phyloP scores from a whole-genome alignment of 2,888 invertebrate species.

The Macrophya annulata region DNA sequence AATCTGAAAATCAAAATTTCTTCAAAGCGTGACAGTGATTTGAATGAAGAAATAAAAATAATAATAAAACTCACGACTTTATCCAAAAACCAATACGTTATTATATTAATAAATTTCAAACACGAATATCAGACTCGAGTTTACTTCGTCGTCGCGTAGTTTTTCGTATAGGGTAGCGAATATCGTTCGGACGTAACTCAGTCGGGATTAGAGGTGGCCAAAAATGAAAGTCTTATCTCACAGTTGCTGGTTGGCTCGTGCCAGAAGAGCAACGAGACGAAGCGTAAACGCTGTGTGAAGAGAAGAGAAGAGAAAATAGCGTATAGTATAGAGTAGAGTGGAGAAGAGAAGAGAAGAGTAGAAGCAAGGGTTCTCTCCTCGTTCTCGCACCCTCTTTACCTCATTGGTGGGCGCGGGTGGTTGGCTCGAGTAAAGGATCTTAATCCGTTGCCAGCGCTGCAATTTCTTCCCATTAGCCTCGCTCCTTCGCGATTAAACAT shows the following conservation, averaged over 20 bases:
- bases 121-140: background rate
- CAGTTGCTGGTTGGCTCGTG: slow-evolving; percentile 45
- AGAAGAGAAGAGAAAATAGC: background rate
- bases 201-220: slow-evolving; percentile 75
- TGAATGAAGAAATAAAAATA: no score
- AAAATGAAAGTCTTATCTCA: slow-evolving; percentile 77
- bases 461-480: slow-evolving; percentile 78
- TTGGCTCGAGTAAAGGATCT: slow-evolving; percentile 60
- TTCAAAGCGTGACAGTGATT: no score
- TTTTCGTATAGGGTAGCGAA: slow-evolving; percentile 36
- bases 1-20: no score
- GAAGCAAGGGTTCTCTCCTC: slow-evolving; percentile 44
- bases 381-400: slow-evolving; percentile 16
- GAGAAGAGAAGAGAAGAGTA: background rate
- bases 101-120: background rate
- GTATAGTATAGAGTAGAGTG: no score
- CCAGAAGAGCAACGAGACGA: background rate
- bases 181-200: slow-evolving; percentile 68
- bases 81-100: no score
- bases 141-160: background rate
- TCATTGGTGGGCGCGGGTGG: background rate
- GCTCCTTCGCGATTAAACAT: slow-evolving; percentile 77
- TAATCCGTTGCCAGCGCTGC: slow-evolving; percentile 78
- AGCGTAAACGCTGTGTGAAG: background rate
- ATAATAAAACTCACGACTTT: no score